Evolutionary conservation across 2,113 vertebrate genomes (phyloP).

Genomic region (Nothoprocta perdicaria): DNA sequence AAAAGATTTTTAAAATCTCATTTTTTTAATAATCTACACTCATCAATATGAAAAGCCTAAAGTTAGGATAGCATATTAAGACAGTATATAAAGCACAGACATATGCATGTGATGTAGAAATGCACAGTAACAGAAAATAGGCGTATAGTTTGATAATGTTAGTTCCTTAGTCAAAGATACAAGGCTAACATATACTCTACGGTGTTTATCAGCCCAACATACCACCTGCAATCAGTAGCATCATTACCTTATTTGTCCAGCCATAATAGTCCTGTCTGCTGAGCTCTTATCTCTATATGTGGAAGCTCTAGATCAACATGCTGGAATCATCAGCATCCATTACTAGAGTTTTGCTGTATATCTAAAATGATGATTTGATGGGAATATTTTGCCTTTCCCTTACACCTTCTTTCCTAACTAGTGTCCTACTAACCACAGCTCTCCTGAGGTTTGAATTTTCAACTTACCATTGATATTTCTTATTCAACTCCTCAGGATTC

Average conservation of each 20-base stretch:
- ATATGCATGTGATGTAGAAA: neutral
- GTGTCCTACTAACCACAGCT: neutral
- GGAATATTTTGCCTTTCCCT: neutral
- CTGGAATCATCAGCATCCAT: neutral
- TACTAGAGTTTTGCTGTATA: neutral
- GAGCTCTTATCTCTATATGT: neutral
- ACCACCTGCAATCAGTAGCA: neutral
- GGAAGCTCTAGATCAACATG: neutral
- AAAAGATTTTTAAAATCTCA: neutral
- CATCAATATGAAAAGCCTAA: neutral
- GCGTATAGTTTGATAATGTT: neutral
- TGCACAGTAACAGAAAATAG: neutral
- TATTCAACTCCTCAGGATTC: neutral
- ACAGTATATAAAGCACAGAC: neutral
- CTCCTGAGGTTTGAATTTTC: neutral
- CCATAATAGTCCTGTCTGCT: neutral
- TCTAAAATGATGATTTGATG: neutral
- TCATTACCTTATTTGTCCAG: neutral
- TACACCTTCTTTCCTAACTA: neutral
- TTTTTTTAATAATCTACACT: slow-evolving; percentile 10
- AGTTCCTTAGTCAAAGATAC: neutral
- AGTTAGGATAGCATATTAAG: neutral
- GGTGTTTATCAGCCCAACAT: neutral
- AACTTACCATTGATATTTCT: neutral
- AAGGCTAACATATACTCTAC: neutral